Conservation (phyloP, 2,888 invertebrate genomes). For the Spilarctia lutea region DNA sequence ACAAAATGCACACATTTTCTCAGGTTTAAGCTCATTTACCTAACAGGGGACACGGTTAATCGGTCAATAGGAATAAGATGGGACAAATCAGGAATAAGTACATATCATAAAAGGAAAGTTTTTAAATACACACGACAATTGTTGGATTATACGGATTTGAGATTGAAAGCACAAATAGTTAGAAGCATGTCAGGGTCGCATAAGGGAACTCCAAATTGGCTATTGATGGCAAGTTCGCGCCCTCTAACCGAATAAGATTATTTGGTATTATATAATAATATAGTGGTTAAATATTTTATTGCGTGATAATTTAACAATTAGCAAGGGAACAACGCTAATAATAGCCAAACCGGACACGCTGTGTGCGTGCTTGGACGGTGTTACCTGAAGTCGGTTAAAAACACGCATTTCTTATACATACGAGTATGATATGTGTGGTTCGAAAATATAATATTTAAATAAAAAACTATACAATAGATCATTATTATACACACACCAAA, state of each 20-base stretch:
- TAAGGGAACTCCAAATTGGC: neutral
- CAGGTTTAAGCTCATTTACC: neutral
- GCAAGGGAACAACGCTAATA: slow-evolving; percentile 3
- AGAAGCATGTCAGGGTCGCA: neutral
- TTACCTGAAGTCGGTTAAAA: neutral
- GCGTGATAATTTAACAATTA: slow-evolving; percentile 22
- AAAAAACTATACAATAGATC: neutral
- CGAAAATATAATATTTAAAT: neutral
- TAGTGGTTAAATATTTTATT: slow-evolving; percentile 9
- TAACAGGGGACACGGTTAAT: neutral
- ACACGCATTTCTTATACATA: neutral
- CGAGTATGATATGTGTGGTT: neutral
- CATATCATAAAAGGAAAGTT: no score
- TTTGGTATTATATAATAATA: neutral
- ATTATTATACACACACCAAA: no score
- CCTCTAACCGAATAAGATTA: neutral
- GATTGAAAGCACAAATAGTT: no score
- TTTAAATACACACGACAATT: no score
- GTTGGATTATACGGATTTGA: no score
- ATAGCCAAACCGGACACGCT: neutral
- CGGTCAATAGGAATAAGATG: no score
- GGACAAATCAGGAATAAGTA: no score
- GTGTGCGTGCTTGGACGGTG: slow-evolving; percentile 1
- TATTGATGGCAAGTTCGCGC: neutral
- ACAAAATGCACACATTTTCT: neutral